These are phyloP conservation scores for Pediacus dermestoides DNA, from an alignment of 2,888 invertebrate genomes.

Conservation along the genomic window DNA sequence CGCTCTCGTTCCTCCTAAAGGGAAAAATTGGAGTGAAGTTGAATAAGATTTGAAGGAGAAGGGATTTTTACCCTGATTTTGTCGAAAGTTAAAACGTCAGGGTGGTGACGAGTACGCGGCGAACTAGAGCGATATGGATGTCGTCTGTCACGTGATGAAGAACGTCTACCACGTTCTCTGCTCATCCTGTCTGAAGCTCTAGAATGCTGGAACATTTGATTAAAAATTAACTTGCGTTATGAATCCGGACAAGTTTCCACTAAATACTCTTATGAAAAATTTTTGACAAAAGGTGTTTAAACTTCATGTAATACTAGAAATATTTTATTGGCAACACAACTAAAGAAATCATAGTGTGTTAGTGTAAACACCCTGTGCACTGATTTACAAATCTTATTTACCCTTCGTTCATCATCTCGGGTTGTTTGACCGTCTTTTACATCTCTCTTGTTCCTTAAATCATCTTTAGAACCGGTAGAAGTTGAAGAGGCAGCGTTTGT, in stretches of 20 bases:
- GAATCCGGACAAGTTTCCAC: no score
- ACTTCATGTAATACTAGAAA: no score
- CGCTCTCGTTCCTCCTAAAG: conserved; percentile 68
- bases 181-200: no score
- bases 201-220: no score
- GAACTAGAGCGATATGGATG: conserved; percentile 6
- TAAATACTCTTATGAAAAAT: no score
- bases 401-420: background rate
- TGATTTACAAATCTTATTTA: conserved; percentile 1
- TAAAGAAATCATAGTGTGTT: no score
- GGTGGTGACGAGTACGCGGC: conserved; percentile 26
- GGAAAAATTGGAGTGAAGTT: conserved; percentile 7
- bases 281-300: no score
- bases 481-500: no score
- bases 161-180: conserved; percentile 22
- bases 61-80: conserved; percentile 65
- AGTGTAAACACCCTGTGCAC: conserved; percentile 4
- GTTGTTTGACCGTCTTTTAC: conserved; percentile 13
- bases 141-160: conserved; percentile 10
- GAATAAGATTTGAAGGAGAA: conserved; percentile 9
- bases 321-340: no score
- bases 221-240: no score
- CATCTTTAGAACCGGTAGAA: no score
- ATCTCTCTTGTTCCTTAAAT: conserved; percentile 11
- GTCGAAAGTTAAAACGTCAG: conserved; percentile 71